phyloP scores from a whole-genome alignment of 2,113 vertebrate species.

The Etheostoma cragini region DNA sequence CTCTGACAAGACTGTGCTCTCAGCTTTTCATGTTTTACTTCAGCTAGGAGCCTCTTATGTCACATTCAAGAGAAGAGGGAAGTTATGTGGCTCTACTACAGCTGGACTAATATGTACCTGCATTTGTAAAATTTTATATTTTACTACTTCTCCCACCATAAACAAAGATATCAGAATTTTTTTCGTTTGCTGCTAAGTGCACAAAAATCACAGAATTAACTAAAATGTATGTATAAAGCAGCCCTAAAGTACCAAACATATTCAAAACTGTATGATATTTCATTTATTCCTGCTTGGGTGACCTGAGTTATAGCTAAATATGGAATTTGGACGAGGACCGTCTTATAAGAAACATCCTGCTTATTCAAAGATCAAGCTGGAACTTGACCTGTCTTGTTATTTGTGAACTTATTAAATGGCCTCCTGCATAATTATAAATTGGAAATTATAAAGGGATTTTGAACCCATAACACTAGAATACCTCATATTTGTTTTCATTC shows the following conservation, averaged over 20 bases:
- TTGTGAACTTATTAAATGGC: conserved; percentile 68
- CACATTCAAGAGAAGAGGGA: conserved; percentile 32
- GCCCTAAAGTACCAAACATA: conserved; percentile 21
- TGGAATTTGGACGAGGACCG: conserved; percentile 31
- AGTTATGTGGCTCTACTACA: conserved; percentile 9
- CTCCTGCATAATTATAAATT: conserved; percentile 50
- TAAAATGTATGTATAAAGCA: conserved; percentile 36
- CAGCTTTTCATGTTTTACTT: conserved; percentile 1
- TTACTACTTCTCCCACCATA: conserved; percentile 22
- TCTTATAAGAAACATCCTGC: conserved; percentile 23
- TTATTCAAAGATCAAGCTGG: conserved; percentile 84
- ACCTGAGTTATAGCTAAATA: conserved; percentile 29
- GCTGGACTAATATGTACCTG: conserved; percentile 40
- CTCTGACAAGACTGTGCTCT: conserved; percentile 13
- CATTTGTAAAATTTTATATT: conserved; percentile 36
- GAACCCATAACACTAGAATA: conserved; percentile 65
- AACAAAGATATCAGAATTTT: conserved; percentile 34
- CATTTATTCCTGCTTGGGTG: conserved; percentile 19
- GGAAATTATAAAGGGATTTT: conserved; percentile 51
- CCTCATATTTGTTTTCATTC: conserved; percentile 65
- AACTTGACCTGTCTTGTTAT: conserved; percentile 81
- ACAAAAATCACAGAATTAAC: conserved; percentile 41
- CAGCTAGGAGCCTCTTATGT: not conserved
- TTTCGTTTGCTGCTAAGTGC: conserved; percentile 42
- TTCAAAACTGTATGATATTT: conserved; percentile 32